phyloP scores from a whole-genome alignment of 2,888 invertebrate species.

The Hypomecis atomaria region DNA sequence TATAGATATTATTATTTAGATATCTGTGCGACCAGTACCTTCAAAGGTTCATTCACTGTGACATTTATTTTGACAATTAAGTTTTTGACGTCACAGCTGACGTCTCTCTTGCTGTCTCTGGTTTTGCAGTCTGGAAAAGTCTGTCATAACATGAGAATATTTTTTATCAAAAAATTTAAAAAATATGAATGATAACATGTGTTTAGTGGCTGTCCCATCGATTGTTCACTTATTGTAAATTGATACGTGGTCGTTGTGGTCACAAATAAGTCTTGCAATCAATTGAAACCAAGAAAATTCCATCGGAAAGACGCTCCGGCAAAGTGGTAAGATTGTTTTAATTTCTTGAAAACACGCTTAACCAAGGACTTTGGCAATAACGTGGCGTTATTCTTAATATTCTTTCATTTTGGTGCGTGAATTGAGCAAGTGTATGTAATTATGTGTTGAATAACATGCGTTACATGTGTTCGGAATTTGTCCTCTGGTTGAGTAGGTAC shows the following conservation, averaged over 20 bases:
- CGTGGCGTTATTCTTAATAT: conserved; percentile 8
- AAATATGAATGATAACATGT: conserved; percentile 76
- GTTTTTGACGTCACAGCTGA: not conserved
- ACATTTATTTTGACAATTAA: too few species aligned
- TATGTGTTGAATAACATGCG: conserved; percentile 24
- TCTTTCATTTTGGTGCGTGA: conserved; percentile 7
- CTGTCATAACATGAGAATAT: conserved; percentile 53
- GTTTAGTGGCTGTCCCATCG: conserved; percentile 53
- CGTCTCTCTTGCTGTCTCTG: not conserved
- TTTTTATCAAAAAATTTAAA: conserved; percentile 68
- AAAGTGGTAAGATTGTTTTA: conserved; percentile 53
- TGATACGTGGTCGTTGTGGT: conserved; percentile 45
- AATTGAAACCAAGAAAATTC: conserved; percentile 43
- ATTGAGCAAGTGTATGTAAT: conserved; percentile 8
- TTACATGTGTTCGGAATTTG: conserved; percentile 42
- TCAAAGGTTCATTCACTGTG: too few species aligned
- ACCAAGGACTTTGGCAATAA: not conserved
- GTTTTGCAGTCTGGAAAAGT: conserved; percentile 52
- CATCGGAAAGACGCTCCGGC: conserved; percentile 55
- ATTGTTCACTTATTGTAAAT: conserved; percentile 54
- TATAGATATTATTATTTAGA: too few species aligned
- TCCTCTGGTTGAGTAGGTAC: conserved; percentile 29
- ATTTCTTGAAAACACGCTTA: not conserved
- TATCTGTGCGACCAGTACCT: not conserved
- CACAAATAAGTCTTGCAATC: conserved; percentile 42